Conservation (phyloP, 1,140 invertebrate species). For the Delia radicum region DNA sequence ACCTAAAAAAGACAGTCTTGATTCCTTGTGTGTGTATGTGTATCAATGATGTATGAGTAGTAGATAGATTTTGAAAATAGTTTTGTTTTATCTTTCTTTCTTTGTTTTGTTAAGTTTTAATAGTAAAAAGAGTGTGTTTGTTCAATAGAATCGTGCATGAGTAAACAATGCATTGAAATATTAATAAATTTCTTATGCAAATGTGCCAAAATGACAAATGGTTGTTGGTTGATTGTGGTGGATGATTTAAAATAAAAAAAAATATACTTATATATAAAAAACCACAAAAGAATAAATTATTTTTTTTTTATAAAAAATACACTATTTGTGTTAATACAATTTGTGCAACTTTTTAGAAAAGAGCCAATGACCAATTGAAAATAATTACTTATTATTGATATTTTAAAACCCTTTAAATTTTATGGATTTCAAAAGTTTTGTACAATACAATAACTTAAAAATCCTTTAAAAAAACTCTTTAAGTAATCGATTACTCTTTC, state of each 20-base stretch:
- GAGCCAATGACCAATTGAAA: too few relatives aligned
- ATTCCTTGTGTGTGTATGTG: conserved; percentile 9
- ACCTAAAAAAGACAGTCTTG: conserved; percentile 19
- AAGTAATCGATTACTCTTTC: too few relatives aligned
- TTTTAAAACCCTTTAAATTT: too few relatives aligned
- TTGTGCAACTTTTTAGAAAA: too few relatives aligned
- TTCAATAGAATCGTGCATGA: neutral
- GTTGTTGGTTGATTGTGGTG: neutral
- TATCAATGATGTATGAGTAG: neutral
- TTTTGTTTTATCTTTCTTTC: too few relatives aligned
- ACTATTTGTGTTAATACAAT: too few relatives aligned
- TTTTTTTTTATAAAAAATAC: neutral
- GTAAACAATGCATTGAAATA: neutral
- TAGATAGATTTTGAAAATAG: too few relatives aligned
- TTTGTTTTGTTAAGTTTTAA: too few relatives aligned
- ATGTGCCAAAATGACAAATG: neutral
- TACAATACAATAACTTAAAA: too few relatives aligned
- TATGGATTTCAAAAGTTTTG: too few relatives aligned
- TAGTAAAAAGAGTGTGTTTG: neutral
- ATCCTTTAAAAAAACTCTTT: too few relatives aligned
- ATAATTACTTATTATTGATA: too few relatives aligned
- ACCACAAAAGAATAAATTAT: neutral
- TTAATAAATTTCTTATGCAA: neutral
- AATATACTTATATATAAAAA: neutral
- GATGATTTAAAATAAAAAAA: neutral